Conservation (phyloP, 2,888 invertebrate genomes). For the Orchesella flavescens region DNA sequence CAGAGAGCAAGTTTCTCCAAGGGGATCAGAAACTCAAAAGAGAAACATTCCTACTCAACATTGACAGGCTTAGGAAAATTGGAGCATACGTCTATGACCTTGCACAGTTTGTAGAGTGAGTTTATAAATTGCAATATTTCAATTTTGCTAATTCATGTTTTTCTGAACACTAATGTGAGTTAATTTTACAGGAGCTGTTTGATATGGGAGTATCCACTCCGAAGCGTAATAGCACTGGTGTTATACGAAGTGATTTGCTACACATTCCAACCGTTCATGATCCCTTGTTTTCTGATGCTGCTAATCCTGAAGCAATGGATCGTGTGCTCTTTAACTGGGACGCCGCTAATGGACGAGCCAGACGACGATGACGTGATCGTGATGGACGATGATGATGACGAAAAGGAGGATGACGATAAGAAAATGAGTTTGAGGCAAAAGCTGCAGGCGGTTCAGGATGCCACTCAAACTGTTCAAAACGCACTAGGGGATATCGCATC, state of each 20-base stretch:
- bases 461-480: constrained; percentile 96
- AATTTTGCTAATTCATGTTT: background rate
- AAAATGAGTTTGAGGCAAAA: constrained; percentile 95
- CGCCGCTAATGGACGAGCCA: constrained; percentile 70
- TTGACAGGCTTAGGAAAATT: constrained; percentile 91
- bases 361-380: constrained; percentile 73
- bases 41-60: constrained; percentile 93
- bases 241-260: constrained; percentile 91
- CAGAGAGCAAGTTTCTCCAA: constrained; percentile 95
- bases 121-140: constrained; percentile 1
- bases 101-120: constrained; percentile 93
- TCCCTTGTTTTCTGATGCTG: constrained; percentile 87
- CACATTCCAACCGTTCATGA: constrained; percentile 96
- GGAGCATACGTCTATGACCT: constrained; percentile 91
- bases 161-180: background rate
- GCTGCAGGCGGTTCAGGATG: constrained; percentile 96
- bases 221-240: constrained; percentile 87
- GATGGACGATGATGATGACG: constrained; percentile 87
- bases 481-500: constrained; percentile 94
- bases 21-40: constrained; percentile 96
- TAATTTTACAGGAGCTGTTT: constrained; percentile 86
- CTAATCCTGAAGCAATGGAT: constrained; percentile 85
- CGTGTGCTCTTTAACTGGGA: constrained; percentile 75
- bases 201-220: constrained; percentile 94
- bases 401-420: constrained; percentile 91